Percentiles rank a stretch among this genome's conserved stretches.
phyloP scores from a whole-genome alignment of 2,888 invertebrate species.

The Euplagia quadripunctaria region DNA sequence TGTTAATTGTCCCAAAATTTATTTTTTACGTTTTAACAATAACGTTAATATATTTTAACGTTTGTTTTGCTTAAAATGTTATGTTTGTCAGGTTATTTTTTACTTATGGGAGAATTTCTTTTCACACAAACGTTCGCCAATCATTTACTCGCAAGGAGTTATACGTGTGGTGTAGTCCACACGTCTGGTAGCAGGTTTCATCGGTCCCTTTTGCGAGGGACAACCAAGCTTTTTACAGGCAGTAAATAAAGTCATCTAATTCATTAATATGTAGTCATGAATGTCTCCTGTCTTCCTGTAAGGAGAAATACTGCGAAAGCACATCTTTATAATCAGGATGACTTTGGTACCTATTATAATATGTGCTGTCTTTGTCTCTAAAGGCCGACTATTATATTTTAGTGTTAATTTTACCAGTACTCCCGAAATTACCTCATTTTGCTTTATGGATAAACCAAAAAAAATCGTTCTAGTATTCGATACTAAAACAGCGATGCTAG shows the following conservation, averaged over 20 bases:
- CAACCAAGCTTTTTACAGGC: not conserved
- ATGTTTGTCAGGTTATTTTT: not conserved
- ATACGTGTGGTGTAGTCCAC: too few relatives aligned
- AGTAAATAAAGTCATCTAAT: not conserved
- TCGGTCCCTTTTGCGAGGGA: too few relatives aligned
- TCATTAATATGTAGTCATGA: not conserved
- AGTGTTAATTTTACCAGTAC: conserved; percentile 24
- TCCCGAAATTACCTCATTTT: conserved; percentile 5
- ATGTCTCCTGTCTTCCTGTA: not conserved
- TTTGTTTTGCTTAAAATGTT: conserved; percentile 15
- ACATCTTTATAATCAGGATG: not conserved
- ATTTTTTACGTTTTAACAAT: conserved; percentile 6
- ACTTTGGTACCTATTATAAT: not conserved
- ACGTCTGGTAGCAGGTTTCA: too few relatives aligned
- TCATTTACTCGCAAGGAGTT: too few relatives aligned
- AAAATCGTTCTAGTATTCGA: conserved; percentile 26
- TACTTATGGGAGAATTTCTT: not conserved
- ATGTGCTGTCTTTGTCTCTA: too few relatives aligned
- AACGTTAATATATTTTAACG: too few relatives aligned
- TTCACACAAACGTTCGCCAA: too few relatives aligned
- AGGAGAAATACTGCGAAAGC: not conserved
- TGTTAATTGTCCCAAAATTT: conserved; percentile 20
- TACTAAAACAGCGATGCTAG: conserved; percentile 63
- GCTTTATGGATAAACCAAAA: conserved; percentile 2
- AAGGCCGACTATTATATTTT: not conserved